Base-by-base conservation (phyloP, 2,888 invertebrate genomes). In the Diploptera punctata region DNA sequence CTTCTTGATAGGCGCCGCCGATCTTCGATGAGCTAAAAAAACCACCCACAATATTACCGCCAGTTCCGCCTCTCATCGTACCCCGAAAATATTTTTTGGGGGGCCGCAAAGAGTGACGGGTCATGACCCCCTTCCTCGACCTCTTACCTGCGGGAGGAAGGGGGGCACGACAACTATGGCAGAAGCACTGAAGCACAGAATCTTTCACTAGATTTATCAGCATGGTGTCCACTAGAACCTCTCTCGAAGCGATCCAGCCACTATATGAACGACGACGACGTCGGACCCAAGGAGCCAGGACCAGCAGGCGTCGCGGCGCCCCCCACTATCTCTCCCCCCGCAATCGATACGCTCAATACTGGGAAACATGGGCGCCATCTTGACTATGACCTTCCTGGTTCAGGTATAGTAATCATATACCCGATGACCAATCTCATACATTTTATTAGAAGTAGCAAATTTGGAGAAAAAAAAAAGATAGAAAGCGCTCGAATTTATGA, bases 171-270 rank as follows among this genome's bases (percentile, higher is more conserved):
- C 94, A 95, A 85, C 94, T 92, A 87, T 94, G 94, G 87, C 95
- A 95, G 88, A 95, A 94, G 88, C 95, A 95, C 89, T 94, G 93
- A 91, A 94, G 89, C 84, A 95, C 93, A 83, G 94, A 95, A 85
- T 95, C 94, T 85, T 93, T 91, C 83, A 95, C 93, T 81, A 95
- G 90, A 84, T 91, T 93, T 88, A 95, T 93, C 88, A 95, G 86
- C 95, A 95, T 95, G 78, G 83, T 86, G 81, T 73, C 68, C 72
- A 73, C 74, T 44, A 13, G 57, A 29, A 9, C 57, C 26, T 26
- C 29, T 7, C 57, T 24, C 57, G 5, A 57, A 1, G 29, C 29
- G 29, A 38, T 26, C 44, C 43, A 24, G 47, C 47, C 44, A 47
- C 65, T 33, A 26, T 44, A 29, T 47, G 65, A 47, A 43, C 33